Evolutionary conservation across 2,888 invertebrate genomes (phyloP).

Genomic region (Heteropelma amictum): DNA sequence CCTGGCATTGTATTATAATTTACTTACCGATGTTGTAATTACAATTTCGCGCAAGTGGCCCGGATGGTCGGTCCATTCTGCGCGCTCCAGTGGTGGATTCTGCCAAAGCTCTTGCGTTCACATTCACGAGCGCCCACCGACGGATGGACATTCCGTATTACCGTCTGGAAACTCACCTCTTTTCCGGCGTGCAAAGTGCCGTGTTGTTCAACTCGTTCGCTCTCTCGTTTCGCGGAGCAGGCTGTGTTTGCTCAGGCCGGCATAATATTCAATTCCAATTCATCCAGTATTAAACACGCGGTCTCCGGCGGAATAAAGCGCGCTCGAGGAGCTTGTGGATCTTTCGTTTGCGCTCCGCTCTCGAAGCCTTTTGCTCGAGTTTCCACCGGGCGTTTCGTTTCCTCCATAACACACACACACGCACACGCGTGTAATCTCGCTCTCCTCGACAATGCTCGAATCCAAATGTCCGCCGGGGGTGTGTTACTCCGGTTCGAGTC

Average conservation of each 20-base stretch:
- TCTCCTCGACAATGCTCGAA: slow-evolving; percentile 46
- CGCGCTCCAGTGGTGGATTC: slow-evolving; percentile 44
- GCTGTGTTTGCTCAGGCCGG: slow-evolving; percentile 74
- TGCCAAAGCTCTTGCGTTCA: slow-evolving; percentile 23
- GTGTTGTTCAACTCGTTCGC: slow-evolving; percentile 54
- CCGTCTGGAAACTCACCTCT: too few relatives aligned
- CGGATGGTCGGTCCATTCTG: slow-evolving; percentile 26
- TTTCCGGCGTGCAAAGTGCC: too few relatives aligned
- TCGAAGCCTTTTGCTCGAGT: slow-evolving; percentile 49
- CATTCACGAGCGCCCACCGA: neutral
- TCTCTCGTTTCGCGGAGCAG: slow-evolving; percentile 57
- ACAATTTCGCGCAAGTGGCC: slow-evolving; percentile 73
- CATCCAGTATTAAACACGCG: slow-evolving; percentile 71
- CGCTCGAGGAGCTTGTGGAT: slow-evolving; percentile 11
- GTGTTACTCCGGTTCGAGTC: too few relatives aligned
- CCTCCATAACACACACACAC: neutral
- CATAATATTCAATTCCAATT: slow-evolving; percentile 77
- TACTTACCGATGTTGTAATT: slow-evolving; percentile 78
- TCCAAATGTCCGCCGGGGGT: slow-evolving; percentile 45
- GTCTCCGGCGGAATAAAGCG: slow-evolving; percentile 56
- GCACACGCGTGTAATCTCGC: slow-evolving; percentile 16
- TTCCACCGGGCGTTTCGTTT: slow-evolving; percentile 27
- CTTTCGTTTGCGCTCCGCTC: slow-evolving; percentile 14
- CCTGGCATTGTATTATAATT: slow-evolving; percentile 77
- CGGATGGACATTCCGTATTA: too few relatives aligned